phyloP scores from a whole-genome alignment of 2,888 invertebrate genomes.

The Drosophila testacea region DNA sequence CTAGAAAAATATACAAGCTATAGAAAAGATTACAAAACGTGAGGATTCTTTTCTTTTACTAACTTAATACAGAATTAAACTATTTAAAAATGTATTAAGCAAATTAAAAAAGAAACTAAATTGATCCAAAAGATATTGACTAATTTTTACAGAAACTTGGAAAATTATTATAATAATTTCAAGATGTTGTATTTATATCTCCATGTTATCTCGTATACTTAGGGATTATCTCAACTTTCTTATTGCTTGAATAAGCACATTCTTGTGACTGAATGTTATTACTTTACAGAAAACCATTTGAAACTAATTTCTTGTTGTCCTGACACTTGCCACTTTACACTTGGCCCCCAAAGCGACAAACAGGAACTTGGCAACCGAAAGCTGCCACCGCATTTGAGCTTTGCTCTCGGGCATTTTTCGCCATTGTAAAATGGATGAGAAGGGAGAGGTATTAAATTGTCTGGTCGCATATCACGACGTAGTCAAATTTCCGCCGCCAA shows the following conservation, averaged over 20 bases:
- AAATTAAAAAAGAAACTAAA: no score
- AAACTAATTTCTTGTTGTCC: constrained; percentile 68
- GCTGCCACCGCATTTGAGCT: constrained; percentile 57
- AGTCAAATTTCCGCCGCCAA: constrained; percentile 76
- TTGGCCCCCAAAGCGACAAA: constrained; percentile 13
- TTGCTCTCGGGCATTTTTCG: constrained; percentile 51
- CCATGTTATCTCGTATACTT: constrained; percentile 3
- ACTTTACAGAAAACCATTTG: constrained; percentile 42
- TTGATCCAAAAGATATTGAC: no score
- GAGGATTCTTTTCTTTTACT: background rate
- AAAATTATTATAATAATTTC: background rate
- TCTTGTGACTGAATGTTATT: constrained; percentile 30
- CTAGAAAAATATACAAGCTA: background rate
- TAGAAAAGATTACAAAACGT: background rate
- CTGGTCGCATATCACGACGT: constrained; percentile 73
- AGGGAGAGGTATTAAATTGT: constrained; percentile 66
- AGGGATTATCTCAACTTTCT: constrained; percentile 2
- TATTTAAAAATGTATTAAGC: no score
- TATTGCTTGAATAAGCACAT: constrained; percentile 20
- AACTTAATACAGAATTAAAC: background rate
- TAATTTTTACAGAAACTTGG: no score
- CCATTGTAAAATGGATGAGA: background rate
- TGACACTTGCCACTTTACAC: constrained; percentile 53
- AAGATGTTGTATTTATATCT: background rate
- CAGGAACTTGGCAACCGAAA: constrained; percentile 28